Percentiles rank a stretch among this genome's conserved stretches.
phyloP scores from a whole-genome alignment of 2,888 invertebrate genomes.

The Hirtodrosophila cameraria region DNA sequence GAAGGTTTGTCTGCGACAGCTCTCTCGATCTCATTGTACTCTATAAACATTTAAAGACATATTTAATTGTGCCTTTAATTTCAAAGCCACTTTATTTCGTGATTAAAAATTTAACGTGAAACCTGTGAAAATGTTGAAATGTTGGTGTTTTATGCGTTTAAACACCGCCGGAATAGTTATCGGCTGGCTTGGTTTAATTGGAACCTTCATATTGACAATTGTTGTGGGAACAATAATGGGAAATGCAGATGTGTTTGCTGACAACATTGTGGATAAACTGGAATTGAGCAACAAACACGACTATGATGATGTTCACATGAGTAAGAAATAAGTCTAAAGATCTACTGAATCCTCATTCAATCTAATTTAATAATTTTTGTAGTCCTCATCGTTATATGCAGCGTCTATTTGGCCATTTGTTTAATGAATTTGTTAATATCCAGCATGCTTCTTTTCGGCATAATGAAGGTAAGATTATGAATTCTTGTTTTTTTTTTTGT shows the following conservation, averaged over 20 bases:
- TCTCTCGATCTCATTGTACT: too few species aligned
- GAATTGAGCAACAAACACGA: background rate
- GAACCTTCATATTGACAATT: slow-evolving; percentile 65
- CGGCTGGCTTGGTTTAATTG: slow-evolving; percentile 79
- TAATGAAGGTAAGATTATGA: slow-evolving; percentile 66
- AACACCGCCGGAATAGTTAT: slow-evolving; percentile 81
- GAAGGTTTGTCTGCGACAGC: too few species aligned
- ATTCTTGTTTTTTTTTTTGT: too few species aligned
- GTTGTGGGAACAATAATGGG: slow-evolving; percentile 48
- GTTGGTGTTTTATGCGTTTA: slow-evolving; percentile 75
- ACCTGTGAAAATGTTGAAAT: slow-evolving; percentile 57
- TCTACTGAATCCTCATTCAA: too few species aligned
- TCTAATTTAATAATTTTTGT: background rate
- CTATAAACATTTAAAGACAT: too few species aligned
- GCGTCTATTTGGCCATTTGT: slow-evolving; percentile 61
- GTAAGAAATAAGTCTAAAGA: slow-evolving; percentile 42
- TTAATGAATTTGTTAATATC: slow-evolving; percentile 75
- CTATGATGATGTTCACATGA: slow-evolving; percentile 27
- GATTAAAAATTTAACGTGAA: background rate
- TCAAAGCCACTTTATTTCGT: too few species aligned
- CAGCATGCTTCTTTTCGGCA: slow-evolving; percentile 73
- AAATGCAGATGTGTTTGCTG: slow-evolving; percentile 52
- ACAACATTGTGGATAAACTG: background rate
- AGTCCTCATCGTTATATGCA: slow-evolving; percentile 55
- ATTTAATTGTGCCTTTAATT: too few species aligned